Conservation (phyloP, 2,113 vertebrate genomes). For the Proterorhinus semilunaris region DNA sequence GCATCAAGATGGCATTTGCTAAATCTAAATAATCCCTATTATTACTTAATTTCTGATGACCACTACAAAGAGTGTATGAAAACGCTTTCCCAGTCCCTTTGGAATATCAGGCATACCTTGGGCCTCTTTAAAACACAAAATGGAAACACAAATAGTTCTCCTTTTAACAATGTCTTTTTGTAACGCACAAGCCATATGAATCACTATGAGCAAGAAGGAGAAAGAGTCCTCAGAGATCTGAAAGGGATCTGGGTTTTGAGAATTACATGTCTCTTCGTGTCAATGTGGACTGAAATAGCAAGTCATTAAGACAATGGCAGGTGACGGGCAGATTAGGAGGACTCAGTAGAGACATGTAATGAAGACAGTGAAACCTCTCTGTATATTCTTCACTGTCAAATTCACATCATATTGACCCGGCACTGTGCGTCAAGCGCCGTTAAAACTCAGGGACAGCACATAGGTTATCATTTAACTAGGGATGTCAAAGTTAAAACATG, state of each 20-base stretch:
- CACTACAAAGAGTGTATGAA: too few species aligned
- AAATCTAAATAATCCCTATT: too few species aligned
- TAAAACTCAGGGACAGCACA: slow-evolving; percentile 13
- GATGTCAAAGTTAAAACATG: too few species aligned
- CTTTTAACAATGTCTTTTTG: slow-evolving; percentile 16
- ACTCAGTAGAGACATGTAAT: slow-evolving; percentile 61
- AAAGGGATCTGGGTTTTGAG: slow-evolving; percentile 19
- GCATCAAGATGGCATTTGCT: too few species aligned
- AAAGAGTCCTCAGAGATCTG: slow-evolving; percentile 49
- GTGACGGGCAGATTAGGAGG: slow-evolving; percentile 71
- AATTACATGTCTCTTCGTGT: slow-evolving; percentile 64
- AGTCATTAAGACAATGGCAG: slow-evolving; percentile 75
- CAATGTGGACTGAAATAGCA: slow-evolving; percentile 71
- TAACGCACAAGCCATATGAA: slow-evolving; percentile 21
- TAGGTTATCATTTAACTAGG: too few species aligned
- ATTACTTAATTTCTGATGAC: too few species aligned
- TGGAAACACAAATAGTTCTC: not conserved
- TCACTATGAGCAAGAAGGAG: slow-evolving; percentile 25
- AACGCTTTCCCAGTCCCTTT: too few species aligned
- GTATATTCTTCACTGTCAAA: slow-evolving; percentile 40
- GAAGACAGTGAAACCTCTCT: slow-evolving; percentile 60
- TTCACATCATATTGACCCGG: slow-evolving; percentile 45
- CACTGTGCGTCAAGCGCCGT: slow-evolving; percentile 42
- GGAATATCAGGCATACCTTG: too few species aligned
- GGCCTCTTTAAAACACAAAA: too few species aligned